Conservation (phyloP, 2,797 vertebrate genomes). For the Falco peregrinus region DNA sequence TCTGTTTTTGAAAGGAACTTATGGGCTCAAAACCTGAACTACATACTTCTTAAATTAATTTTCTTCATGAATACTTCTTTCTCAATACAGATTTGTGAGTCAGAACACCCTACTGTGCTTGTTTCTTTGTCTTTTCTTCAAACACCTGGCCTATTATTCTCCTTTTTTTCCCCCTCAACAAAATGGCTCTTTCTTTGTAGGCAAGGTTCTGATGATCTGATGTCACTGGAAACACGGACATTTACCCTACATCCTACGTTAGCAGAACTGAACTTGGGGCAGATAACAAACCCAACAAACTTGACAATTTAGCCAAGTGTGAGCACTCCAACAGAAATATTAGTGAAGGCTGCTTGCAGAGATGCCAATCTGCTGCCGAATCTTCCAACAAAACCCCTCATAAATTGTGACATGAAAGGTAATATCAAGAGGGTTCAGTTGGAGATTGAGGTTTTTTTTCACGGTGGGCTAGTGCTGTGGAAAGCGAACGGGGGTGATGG, state of each 20-base stretch:
- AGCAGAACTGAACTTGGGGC: background rate
- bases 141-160: slow-evolving; percentile 76
- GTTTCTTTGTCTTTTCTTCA: slow-evolving; percentile 70
- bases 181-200: slow-evolving; percentile 59
- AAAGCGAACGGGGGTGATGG: background rate
- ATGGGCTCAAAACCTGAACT: slow-evolving; percentile 67
- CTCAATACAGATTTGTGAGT: slow-evolving; percentile 71
- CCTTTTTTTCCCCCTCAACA: background rate
- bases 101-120: slow-evolving; percentile 67
- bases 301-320: background rate
- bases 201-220: slow-evolving; percentile 61
- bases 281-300: background rate
- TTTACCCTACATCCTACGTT: background rate
- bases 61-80: slow-evolving; percentile 78
- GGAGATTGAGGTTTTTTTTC: background rate
- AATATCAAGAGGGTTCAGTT: background rate
- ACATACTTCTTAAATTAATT: slow-evolving; percentile 80
- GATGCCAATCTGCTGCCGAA: background rate
- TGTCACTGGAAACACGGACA: slow-evolving; percentile 47
- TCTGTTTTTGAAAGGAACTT: slow-evolving; percentile 78
- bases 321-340: background rate
- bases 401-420: background rate
- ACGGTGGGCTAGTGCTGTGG: background rate
- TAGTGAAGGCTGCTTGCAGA: background rate
- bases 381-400: background rate